Evolutionary conservation across 37 sponge, comb jelly and placozoan genomes (phyloP).

Genomic region (Mnemiopsis leidyi): DNA sequence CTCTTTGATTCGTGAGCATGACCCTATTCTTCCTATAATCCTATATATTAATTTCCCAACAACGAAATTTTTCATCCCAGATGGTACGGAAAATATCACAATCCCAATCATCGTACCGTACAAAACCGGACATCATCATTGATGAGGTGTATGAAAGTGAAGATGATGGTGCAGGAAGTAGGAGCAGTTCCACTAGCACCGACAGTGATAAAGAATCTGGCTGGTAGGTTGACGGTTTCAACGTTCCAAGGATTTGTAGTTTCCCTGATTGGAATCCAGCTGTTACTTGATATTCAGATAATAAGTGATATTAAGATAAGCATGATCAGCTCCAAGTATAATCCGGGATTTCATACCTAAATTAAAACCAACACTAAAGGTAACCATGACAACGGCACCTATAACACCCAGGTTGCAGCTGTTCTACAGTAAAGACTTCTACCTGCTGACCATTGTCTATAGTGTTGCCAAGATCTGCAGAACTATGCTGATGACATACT

Average conservation of each 20-base stretch:
- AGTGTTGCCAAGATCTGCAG: constrained; percentile 63
- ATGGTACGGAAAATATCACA: not conserved
- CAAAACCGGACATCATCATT: not conserved
- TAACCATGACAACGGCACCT: too few species aligned
- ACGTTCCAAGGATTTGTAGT: too few species aligned
- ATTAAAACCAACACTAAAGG: too few species aligned
- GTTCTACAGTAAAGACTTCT: constrained; percentile 18
- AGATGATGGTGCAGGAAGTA: not conserved
- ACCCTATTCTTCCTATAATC: too few species aligned
- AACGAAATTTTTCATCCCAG: not conserved
- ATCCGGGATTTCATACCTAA: too few species aligned
- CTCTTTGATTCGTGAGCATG: too few species aligned
- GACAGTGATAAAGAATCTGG: not conserved
- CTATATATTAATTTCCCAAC: not conserved
- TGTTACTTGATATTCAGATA: too few species aligned
- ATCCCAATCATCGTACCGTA: not conserved
- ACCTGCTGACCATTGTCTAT: constrained; percentile 21
- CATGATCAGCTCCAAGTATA: too few species aligned
- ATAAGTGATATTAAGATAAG: too few species aligned
- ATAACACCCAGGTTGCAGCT: not conserved
- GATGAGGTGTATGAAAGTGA: not conserved
- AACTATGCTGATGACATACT: constrained; percentile 39
- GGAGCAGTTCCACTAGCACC: not conserved
- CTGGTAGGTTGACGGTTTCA: not conserved
- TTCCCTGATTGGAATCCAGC: too few species aligned